phyloP scores from a whole-genome alignment of 2,113 vertebrate species.

The Oreochromis niloticus region DNA sequence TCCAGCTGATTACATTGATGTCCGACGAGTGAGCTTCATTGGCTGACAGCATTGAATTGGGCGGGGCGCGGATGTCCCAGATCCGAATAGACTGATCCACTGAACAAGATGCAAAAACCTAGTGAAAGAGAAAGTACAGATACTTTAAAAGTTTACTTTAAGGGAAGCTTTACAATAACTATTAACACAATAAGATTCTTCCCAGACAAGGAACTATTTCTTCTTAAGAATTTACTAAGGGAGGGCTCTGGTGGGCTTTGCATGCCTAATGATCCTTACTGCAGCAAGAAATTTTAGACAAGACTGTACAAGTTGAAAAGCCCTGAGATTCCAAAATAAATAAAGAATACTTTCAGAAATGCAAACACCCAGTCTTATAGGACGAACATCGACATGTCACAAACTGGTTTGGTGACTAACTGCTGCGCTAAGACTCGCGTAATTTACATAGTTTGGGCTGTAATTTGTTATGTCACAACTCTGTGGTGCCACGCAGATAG shows the following conservation, averaged over 20 bases:
- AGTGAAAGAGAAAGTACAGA: neutral
- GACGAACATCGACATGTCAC: neutral
- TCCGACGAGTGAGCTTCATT: constrained; percentile 78
- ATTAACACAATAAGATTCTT: neutral
- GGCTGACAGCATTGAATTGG: constrained; percentile 84
- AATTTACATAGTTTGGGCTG: neutral
- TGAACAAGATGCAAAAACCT: constrained; percentile 91
- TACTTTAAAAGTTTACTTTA: neutral
- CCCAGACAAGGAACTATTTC: neutral
- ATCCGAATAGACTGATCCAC: constrained; percentile 83
- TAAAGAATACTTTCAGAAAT: neutral
- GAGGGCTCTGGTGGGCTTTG: neutral
- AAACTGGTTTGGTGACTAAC: constrained; percentile 3
- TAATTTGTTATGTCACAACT: neutral
- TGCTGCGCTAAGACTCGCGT: neutral
- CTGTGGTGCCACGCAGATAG: neutral
- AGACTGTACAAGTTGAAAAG: neutral
- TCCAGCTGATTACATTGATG: constrained; percentile 89
- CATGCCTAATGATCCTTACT: neutral
- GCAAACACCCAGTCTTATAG: neutral
- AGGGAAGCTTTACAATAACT: neutral
- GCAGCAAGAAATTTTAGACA: neutral
- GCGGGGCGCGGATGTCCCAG: constrained; percentile 84
- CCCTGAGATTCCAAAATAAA: neutral
- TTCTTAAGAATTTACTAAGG: neutral